Percentiles rank a stretch among this genome's conserved stretches.
Conservation (phyloP, 2,888 invertebrate species). For the Vesta saturnalis region DNA sequence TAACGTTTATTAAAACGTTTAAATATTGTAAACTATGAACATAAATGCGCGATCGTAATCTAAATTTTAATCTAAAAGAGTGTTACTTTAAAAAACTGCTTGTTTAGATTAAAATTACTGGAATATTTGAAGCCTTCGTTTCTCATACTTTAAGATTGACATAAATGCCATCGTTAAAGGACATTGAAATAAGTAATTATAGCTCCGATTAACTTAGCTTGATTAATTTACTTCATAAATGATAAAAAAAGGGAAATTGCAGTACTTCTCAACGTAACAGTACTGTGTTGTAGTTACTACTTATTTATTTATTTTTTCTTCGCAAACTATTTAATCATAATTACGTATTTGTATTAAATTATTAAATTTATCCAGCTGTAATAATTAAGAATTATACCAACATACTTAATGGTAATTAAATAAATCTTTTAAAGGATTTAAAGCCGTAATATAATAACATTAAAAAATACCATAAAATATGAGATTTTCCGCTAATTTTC, state of each 20-base stretch:
- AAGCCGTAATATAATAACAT: no score
- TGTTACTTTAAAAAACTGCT: no score
- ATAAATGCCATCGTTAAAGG: neutral
- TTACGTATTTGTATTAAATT: no score
- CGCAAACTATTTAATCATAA: neutral
- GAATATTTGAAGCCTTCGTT: neutral
- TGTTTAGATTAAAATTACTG: no score
- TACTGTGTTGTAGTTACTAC: slow-evolving; percentile 1
- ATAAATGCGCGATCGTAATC: no score
- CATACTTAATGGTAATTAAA: no score
- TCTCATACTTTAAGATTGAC: neutral
- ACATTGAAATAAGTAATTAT: neutral
- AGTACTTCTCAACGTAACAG: slow-evolving; percentile 7
- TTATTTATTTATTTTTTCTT: slow-evolving; percentile 1
- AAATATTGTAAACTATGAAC: no score
- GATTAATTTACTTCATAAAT: slow-evolving; percentile 6
- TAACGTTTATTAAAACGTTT: no score
- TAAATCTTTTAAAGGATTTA: no score
- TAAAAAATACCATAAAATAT: no score
- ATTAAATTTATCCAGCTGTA: neutral
- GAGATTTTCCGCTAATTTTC: no score
- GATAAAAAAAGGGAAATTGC: slow-evolving; percentile 16
- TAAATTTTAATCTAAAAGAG: no score
- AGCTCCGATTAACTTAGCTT: slow-evolving; percentile 19
- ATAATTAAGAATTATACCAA: slow-evolving; percentile 1